These are phyloP conservation scores for Alentia gelatinosa DNA, from an alignment of 2,888 invertebrate genomes.

Conservation along the genomic window DNA sequence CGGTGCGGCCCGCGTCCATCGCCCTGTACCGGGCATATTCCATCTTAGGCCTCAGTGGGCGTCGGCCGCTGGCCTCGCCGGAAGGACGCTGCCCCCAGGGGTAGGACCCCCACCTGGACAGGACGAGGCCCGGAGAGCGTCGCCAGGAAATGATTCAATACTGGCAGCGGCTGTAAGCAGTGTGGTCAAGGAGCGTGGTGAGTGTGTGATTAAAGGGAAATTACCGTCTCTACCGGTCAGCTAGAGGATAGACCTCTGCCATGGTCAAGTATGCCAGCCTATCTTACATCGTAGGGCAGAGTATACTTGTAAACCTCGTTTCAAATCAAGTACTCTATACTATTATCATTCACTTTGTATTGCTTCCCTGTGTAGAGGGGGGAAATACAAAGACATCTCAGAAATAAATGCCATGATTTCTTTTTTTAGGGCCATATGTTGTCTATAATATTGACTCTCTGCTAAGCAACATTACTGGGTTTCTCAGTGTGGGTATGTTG, in stretches of 20 bases:
- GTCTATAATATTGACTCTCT: too few species aligned
- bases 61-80: not conserved
- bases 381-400: too few species aligned
- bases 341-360: too few species aligned
- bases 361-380: too few species aligned
- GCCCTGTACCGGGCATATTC: not conserved
- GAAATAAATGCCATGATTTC: too few species aligned
- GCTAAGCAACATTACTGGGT: too few species aligned
- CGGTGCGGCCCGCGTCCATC: not conserved
- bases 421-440: too few species aligned
- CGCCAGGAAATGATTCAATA: slow-evolving; percentile 24
- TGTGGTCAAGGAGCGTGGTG: not conserved
- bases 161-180: not conserved
- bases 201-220: not conserved
- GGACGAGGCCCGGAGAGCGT: not conserved
- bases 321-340: too few species aligned
- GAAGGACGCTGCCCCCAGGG: not conserved
- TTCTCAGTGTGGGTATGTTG: too few species aligned
- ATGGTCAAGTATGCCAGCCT: too few species aligned
- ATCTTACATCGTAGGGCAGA: too few species aligned
- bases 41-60: not conserved
- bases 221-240: not conserved
- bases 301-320: too few species aligned
- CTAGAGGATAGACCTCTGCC: not conserved
- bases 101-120: not conserved